Base-by-base conservation (phyloP, 2,797 vertebrate species). In the Aselliscus stoliczkanus region DNA sequence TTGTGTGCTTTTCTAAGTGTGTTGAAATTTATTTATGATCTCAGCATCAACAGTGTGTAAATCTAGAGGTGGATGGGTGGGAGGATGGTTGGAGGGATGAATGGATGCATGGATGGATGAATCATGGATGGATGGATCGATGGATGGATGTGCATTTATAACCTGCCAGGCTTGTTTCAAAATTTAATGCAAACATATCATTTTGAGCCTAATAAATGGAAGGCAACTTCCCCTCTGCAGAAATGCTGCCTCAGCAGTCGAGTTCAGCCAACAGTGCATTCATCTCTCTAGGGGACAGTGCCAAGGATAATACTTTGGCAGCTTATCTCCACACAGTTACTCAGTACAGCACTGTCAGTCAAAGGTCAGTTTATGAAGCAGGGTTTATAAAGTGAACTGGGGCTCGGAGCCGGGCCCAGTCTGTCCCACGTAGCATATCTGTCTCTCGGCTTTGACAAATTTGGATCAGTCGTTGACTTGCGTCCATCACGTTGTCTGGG, bases 291-390 rank as follows among this genome's bases (percentile, higher is more conserved):
- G 83, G 88, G 87, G 91, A 75, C 21, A 0, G 89, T 37, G 93
- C 97, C 91, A 96, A 96, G 94, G 93, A 56, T 94, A 69, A 96
- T 87, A 87, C 93, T 97, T 91, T 96, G 97, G 93, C 95, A 97
- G 94, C 80, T 93, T 90, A 67, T 96, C 89, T 89, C 58, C 47
- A 25, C 82, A n/a, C 21, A 50, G 91, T 83, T 89, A 73, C 96
- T 93, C 95, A 65, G 80, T 37, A 31, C 89, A 72, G 4, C 20
- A 4, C 56, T 69, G 76, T n/a, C 79, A 27, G 93, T 96, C 95
- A 93, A 20, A 92, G 97, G 94, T 77, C 70, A 80, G 92, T 25
- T 56, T 89, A 56, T 25, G 64, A 96, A 95, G 94, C 96, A 58
- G 83, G 69, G 93, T 87, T 97, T 97, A 96, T 96, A 89, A 87